phyloP scores from a whole-genome alignment of 2,113 vertebrate species.

The Scytalopus superciliaris region DNA sequence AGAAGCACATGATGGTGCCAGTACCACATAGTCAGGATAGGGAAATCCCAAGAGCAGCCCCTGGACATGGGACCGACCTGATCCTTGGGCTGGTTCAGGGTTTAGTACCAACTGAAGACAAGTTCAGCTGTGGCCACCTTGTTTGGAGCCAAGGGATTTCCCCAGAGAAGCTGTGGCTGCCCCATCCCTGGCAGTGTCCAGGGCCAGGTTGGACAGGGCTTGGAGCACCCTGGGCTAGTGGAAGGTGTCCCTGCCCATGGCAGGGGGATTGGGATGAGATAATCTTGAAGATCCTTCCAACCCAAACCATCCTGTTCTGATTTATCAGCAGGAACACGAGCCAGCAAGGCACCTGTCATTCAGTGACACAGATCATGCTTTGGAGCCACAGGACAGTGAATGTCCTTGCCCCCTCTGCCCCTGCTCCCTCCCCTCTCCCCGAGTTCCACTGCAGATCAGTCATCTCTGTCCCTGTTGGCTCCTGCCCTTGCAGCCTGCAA shows the following conservation, averaged over 20 bases:
- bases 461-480: not conserved
- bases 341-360: not conserved
- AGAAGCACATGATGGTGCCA: not conserved
- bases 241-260: not conserved
- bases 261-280: not conserved
- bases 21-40: not conserved
- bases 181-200: not conserved
- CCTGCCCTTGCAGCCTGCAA: not conserved
- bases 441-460: not conserved
- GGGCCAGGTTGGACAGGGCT: not conserved
- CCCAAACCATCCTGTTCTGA: not conserved
- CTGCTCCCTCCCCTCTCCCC: not conserved
- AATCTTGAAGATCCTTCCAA: not conserved
- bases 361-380: not conserved
- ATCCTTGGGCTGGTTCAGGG: not conserved
- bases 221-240: not conserved
- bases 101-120: not conserved
- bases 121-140: not conserved
- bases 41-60: not conserved
- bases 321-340: not conserved
- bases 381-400: not conserved
- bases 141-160: not conserved
- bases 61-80: not conserved
- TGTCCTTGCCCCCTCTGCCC: not conserved
- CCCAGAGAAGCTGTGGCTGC: not conserved